These are phyloP conservation scores for Campylomormyrus tamandua DNA, from an alignment of 2,113 vertebrate genomes.

Conservation along the genomic window DNA sequence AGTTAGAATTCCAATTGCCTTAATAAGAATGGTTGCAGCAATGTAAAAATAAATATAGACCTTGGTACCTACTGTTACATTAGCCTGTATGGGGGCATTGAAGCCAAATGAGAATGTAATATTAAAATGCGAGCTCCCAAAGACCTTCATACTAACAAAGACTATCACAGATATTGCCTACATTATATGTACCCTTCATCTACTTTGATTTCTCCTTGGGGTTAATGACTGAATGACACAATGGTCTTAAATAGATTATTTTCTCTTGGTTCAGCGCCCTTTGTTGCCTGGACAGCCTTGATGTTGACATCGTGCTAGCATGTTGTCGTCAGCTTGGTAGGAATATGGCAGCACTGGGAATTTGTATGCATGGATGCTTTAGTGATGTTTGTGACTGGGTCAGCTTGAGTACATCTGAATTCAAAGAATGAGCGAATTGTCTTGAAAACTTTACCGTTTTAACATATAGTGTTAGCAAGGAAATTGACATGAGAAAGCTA, in stretches of 20 bases:
- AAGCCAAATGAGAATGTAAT: not conserved
- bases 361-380: not conserved
- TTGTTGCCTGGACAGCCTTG: not conserved
- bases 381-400: not conserved
- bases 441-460: not conserved
- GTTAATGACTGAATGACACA: not conserved
- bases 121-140: not conserved
- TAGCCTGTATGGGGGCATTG: not conserved
- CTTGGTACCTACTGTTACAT: not conserved
- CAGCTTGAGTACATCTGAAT: not conserved
- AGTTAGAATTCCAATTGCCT: not conserved
- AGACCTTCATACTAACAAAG: not conserved
- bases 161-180: not conserved
- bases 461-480: not conserved
- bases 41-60: not conserved
- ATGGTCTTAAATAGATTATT: not conserved
- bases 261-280: not conserved
- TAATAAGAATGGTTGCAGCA: not conserved
- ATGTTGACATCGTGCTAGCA: not conserved
- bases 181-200: not conserved
- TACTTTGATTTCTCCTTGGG: not conserved
- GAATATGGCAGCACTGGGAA: not conserved
- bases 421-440: not conserved
- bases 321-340: not conserved
- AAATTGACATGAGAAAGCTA: not conserved